Evolutionary conservation across 2,797 vertebrate species (phyloP).

Genomic region (Crenuchus spilurus): DNA sequence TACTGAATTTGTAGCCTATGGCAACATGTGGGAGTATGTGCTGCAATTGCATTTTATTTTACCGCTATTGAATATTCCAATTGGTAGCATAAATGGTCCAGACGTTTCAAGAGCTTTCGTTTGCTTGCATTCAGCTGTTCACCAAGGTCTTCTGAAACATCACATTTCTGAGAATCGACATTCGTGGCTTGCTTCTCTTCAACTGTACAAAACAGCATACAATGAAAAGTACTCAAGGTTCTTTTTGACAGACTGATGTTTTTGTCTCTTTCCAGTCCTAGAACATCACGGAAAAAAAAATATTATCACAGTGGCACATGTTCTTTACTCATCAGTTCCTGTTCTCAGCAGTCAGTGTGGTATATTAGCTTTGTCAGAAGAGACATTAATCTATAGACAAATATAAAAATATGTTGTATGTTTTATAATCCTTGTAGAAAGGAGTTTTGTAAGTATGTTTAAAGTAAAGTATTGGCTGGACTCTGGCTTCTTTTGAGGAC

Average conservation of each 20-base stretch:
- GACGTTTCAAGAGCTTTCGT: not conserved
- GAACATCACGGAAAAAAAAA: not conserved
- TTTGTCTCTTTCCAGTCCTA: conserved; percentile 27
- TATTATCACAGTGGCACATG: conserved; percentile 27
- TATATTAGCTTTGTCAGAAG: conserved; percentile 61
- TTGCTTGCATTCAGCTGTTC: not conserved
- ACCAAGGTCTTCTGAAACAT: not conserved
- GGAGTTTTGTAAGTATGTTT: conserved; percentile 98
- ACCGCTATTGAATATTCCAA: not conserved
- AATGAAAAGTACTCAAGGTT: not conserved
- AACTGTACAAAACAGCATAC: conserved; percentile 1
- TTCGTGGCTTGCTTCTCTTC: not conserved
- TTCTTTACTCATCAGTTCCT: conserved; percentile 39
- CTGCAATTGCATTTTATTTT: not conserved
- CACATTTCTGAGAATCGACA: too few species aligned
- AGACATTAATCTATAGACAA: conserved; percentile 71
- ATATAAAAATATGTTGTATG: conserved; percentile 85
- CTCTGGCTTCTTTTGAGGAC: conserved; percentile 81
- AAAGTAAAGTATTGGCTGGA: conserved; percentile 89
- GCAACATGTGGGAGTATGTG: not conserved
- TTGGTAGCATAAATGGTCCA: not conserved
- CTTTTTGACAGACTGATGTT: conserved; percentile 12
- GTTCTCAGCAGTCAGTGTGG: conserved; percentile 58
- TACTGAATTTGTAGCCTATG: conserved; percentile 17
- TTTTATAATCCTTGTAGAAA: conserved; percentile 96